Evolutionary conservation across 2,113 vertebrate genomes (phyloP), one percentile per base, ranked within the genome.

Genomic region (Cryptomyrus ogoouensis): DNA sequence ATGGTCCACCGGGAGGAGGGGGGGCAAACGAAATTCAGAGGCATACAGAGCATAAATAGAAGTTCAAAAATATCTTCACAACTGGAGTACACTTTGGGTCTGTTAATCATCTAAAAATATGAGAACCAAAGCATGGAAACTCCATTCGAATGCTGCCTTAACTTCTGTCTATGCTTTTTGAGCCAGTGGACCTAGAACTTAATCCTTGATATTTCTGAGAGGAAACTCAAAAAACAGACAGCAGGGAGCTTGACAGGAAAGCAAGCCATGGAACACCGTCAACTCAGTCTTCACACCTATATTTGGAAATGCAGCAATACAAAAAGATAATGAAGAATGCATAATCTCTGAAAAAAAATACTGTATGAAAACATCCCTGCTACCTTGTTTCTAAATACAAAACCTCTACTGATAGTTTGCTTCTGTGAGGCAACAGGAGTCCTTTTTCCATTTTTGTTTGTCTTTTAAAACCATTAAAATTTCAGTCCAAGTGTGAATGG

Each of bases 351-450:
- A 80, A 80, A 80, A 95, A 96, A 96, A 97, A 92, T 91, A 94
- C 94, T 92, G 90, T 96, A 97, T 97, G 97, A 98, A 98, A 98
- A 98, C 98, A 98, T 98, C 97, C 98, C 97, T 98, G 98, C 98
- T 98, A 98, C 96, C 98, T 96, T 96, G 96, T 98, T 96, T 96
- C 97, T 97, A 98, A 97, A 99, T 99, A 99, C 97, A 99, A 99
- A 99, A 99, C 97, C 97, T 97, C 97, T 97, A 97, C 96, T 96
- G 96, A 91, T 96, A 96, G 97, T 96, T 97, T 97, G 97, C 97
- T 97, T 98, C 98, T 97, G 97, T 98, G 98, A 98, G 98, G 97
- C 97, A 95, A 98, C 98, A 98, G 97, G 97, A 97, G 97, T 98
- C 97, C 97, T 95, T 98, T 97, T 97, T 96, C 90, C 90, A 24